Evolutionary conservation across 2,888 invertebrate genomes (phyloP).

Genomic region (Stratiomys singularior): DNA sequence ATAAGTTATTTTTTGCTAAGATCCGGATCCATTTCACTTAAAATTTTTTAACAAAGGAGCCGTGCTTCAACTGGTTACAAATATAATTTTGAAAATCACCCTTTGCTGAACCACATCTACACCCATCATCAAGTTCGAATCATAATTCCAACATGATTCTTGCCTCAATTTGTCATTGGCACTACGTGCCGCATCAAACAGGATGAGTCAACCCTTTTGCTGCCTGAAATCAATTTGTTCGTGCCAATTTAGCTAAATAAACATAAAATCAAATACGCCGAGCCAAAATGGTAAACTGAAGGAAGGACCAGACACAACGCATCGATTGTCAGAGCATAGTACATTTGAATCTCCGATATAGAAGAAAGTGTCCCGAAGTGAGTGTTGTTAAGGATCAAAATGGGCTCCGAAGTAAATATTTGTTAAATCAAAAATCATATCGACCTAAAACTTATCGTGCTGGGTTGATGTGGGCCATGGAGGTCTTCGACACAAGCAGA

Average conservation of each 20-base stretch:
- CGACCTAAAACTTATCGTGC: conserved; percentile 4
- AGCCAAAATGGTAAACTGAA: conserved; percentile 48
- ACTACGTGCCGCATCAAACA: neutral
- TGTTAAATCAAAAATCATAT: conserved; percentile 30
- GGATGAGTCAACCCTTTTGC: conserved; percentile 18
- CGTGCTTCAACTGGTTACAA: no score
- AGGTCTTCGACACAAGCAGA: no score
- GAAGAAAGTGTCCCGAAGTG: conserved; percentile 33
- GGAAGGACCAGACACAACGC: neutral
- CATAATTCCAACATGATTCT: neutral
- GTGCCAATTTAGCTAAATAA: conserved; percentile 51
- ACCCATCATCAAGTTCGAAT: neutral
- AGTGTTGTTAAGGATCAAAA: conserved; percentile 39
- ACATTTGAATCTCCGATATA: neutral
- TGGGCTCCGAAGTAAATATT: conserved; percentile 32
- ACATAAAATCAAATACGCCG: conserved; percentile 40
- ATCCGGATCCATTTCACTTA: no score
- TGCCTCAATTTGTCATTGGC: conserved; percentile 25
- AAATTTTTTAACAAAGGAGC: no score
- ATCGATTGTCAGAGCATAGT: neutral
- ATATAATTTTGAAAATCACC: no score
- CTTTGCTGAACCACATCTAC: neutral
- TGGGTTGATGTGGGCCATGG: no score
- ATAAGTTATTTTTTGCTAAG: no score
- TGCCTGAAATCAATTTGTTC: conserved; percentile 47